phyloP scores from a whole-genome alignment of 2,888 invertebrate genomes.

The Cataglyphis altisquamis region DNA sequence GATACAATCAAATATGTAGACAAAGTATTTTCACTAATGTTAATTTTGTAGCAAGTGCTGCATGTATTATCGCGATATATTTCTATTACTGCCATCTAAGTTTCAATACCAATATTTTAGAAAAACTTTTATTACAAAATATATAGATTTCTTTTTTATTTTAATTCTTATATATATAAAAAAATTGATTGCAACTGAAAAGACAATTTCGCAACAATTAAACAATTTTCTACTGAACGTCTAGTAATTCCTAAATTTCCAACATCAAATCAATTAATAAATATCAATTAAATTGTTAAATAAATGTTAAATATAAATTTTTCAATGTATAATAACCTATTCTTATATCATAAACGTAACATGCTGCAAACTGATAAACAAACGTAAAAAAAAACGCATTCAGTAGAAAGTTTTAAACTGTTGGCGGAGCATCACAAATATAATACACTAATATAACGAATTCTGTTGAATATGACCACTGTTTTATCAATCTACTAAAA shows the following conservation, averaged over 20 bases:
- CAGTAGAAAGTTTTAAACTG: background rate
- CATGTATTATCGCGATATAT: background rate
- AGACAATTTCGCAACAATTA: background rate
- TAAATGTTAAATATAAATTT: background rate
- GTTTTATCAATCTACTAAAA: background rate
- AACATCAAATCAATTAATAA: background rate
- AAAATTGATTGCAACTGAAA: background rate
- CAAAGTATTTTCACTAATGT: conserved; percentile 5
- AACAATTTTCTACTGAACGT: conserved; percentile 5
- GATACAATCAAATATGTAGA: background rate
- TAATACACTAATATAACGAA: background rate
- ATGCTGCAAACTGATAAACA: background rate
- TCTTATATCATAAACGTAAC: background rate
- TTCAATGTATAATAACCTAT: background rate
- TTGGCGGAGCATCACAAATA: background rate
- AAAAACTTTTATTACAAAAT: conserved; percentile 16
- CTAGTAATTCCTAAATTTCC: background rate
- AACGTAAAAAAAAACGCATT: background rate
- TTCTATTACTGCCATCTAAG: conserved; percentile 31
- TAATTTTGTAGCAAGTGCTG: conserved; percentile 20
- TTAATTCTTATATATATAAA: background rate
- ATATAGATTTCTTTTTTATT: background rate
- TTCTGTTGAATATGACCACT: background rate
- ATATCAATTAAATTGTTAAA: background rate
- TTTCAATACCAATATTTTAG: conserved; percentile 13